A percentile compares a stretch with the other conserved stretches of the same genome.
phyloP scores from a whole-genome alignment of 30 jellyfish, hydroid and myxozoan species.

The Chironex yamaguchii region DNA sequence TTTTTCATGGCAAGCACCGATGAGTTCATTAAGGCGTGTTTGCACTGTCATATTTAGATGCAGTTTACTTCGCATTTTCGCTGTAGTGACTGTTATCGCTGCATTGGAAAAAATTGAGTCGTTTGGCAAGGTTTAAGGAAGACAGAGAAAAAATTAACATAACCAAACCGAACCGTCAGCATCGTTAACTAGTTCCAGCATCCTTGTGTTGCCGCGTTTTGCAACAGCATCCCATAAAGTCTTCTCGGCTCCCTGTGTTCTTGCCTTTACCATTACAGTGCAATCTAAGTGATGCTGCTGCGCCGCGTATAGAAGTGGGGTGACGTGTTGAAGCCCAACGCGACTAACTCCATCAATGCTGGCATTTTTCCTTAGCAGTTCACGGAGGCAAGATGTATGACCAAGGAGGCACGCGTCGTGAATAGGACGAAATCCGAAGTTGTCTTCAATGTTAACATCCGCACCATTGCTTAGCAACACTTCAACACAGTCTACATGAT shows the following conservation, averaged over 20 bases:
- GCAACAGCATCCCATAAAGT: constrained; percentile 65
- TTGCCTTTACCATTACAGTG: constrained; percentile 21
- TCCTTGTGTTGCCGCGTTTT: constrained; percentile 59
- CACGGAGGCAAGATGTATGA: constrained; percentile 30
- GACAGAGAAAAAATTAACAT: too few relatives aligned
- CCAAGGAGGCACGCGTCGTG: constrained; percentile 89
- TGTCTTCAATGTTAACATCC: constrained; percentile 68
- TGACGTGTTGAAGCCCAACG: constrained; percentile 42
- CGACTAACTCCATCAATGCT: constrained; percentile 63
- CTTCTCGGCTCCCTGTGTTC: background rate
- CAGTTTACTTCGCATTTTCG: too few relatives aligned
- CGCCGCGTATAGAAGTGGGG: constrained; percentile 74
- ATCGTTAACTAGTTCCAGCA: constrained; percentile 28
- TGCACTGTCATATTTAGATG: too few relatives aligned
- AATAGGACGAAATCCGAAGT: constrained; percentile 87
- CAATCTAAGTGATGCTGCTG: constrained; percentile 62
- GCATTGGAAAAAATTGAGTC: too few relatives aligned
- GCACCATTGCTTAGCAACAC: constrained; percentile 71
- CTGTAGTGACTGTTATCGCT: too few relatives aligned
- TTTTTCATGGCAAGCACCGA: too few relatives aligned
- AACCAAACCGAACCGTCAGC: too few relatives aligned
- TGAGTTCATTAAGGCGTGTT: too few relatives aligned
- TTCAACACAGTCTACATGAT: constrained; percentile 66
- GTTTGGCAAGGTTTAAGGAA: too few relatives aligned
- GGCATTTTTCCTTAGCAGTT: constrained; percentile 72